Conservation (phyloP, 2,113 vertebrate genomes). For the Cyanoderma ruficeps region DNA sequence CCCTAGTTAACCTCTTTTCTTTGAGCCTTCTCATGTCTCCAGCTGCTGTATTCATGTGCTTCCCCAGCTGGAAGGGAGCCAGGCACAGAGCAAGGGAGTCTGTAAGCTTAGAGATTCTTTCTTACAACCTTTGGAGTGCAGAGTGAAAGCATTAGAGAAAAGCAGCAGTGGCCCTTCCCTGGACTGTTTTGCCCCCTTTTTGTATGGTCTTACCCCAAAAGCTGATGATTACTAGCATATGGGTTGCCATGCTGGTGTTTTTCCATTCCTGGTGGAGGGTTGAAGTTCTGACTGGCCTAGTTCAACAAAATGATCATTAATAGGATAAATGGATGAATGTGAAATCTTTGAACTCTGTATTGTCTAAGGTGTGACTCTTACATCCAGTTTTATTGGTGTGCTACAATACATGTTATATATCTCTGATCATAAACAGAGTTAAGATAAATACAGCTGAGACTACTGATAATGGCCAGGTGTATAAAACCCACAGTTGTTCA, state of each 20-base stretch:
- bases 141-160: not conserved
- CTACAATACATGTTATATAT: not conserved
- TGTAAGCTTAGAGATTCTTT: not conserved
- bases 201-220: not conserved
- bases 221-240: not conserved
- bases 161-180: not conserved
- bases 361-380: not conserved
- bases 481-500: not conserved
- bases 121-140: not conserved
- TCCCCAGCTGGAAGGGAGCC: not conserved
- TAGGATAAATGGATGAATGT: accelerated
- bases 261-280: not conserved
- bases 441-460: not conserved
- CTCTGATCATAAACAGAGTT: not conserved
- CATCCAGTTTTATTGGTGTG: not conserved
- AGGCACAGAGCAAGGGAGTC: not conserved
- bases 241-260: not conserved
- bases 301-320: not conserved
- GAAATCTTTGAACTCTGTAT: not conserved
- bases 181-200: not conserved
- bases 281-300: not conserved
- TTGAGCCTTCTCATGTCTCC: not conserved
- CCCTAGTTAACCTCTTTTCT: not conserved
- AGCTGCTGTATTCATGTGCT: not conserved
- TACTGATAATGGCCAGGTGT: not conserved